Percentiles rank a stretch among this genome's conserved stretches.
phyloP scores from a whole-genome alignment of 2,113 vertebrate species.

The Hippocampus abdominalis region DNA sequence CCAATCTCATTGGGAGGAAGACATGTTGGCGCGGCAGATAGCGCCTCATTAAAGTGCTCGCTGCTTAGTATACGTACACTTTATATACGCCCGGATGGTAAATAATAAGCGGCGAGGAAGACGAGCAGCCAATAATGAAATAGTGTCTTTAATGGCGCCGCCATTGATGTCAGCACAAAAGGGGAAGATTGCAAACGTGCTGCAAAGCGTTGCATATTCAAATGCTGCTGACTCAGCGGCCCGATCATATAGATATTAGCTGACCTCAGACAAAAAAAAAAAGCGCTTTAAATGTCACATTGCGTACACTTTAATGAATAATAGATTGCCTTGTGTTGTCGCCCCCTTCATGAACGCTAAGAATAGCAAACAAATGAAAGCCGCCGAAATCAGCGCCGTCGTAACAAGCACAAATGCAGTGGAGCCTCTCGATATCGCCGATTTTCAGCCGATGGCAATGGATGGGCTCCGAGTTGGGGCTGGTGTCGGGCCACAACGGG shows the following conservation, averaged over 20 bases:
- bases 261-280: conserved; percentile 98
- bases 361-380: conserved; percentile 79
- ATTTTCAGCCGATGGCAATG: too few species aligned
- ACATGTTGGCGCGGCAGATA: conserved; percentile 99
- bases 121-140: conserved; percentile 99
- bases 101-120: conserved; percentile 92
- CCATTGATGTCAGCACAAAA: conserved; percentile 99
- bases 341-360: conserved; percentile 85
- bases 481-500: too few species aligned
- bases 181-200: conserved; percentile 99
- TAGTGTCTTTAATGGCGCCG: conserved; percentile 99
- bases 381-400: conserved; percentile 72
- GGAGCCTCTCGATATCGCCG: background rate
- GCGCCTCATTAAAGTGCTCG: conserved; percentile 99
- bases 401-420: conserved; percentile 67
- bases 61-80: conserved; percentile 85
- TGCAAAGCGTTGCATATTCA: conserved; percentile 99
- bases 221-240: conserved; percentile 99
- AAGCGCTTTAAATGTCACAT: conserved; percentile 99
- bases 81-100: conserved; percentile 91
- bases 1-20: conserved; percentile 99
- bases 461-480: too few species aligned
- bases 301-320: conserved; percentile 99
- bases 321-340: conserved; percentile 96
- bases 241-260: conserved; percentile 99